Conservation (phyloP, 2,797 vertebrate genomes). For the Benthosema pterotum region DNA sequence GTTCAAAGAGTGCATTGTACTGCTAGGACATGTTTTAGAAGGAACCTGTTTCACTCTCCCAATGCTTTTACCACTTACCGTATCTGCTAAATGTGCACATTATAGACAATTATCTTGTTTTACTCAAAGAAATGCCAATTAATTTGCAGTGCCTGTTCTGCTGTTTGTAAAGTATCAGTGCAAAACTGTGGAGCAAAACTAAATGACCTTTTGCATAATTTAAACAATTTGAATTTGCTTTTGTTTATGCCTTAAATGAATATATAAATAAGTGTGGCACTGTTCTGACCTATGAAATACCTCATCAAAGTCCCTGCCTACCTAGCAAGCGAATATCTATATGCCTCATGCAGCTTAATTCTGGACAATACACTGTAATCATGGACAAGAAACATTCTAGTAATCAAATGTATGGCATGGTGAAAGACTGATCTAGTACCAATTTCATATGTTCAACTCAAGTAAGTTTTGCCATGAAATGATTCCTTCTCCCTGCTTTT, state of each 20-base stretch:
- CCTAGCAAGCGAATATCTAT: conserved; percentile 49
- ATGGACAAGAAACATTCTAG: conserved; percentile 15
- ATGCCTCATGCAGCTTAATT: conserved; percentile 55
- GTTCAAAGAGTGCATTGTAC: conserved; percentile 50
- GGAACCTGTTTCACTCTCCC: conserved; percentile 23
- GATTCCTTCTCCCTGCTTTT: conserved; percentile 33
- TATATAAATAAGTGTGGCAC: conserved; percentile 40
- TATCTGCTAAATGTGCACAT: conserved; percentile 39
- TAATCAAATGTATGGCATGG: conserved; percentile 15
- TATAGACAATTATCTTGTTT: conserved; percentile 9
- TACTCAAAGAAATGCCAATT: conserved; percentile 21
- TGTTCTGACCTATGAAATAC: conserved; percentile 69
- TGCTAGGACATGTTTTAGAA: conserved; percentile 12
- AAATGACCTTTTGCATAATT: conserved; percentile 29
- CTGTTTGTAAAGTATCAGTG: conserved; percentile 14
- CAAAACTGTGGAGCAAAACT: conserved; percentile 11
- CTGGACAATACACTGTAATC: conserved; percentile 59
- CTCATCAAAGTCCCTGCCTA: conserved; percentile 67
- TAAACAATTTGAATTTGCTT: conserved; percentile 13
- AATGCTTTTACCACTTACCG: conserved; percentile 18
- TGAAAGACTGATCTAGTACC: conserved; percentile 11
- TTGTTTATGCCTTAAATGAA: conserved; percentile 41
- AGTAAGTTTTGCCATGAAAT: conserved; percentile 18
- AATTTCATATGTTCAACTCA: conserved; percentile 18
- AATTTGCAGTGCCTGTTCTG: conserved; percentile 17